Percentiles rank a stretch among this genome's conserved stretches.
Conservation (phyloP, 2,113 vertebrate genomes). For the Vidua chalybeata region DNA sequence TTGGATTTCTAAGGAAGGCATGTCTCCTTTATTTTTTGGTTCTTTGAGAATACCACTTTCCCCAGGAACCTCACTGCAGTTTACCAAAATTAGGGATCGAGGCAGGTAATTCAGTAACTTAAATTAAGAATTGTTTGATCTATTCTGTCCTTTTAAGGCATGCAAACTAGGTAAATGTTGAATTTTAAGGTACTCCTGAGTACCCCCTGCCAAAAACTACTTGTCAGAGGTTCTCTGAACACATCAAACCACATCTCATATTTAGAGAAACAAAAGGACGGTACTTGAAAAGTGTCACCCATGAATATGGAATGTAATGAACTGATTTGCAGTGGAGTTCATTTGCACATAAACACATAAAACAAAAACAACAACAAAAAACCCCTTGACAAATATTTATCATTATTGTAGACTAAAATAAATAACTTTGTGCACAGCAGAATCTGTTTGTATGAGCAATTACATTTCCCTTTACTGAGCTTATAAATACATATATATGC, state of each 20-base stretch:
- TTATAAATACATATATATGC: not conserved
- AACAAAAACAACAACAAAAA: not conserved
- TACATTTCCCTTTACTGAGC: conserved; percentile 20
- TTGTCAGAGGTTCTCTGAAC: not conserved
- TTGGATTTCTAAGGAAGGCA: not conserved
- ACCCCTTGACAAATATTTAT: not conserved
- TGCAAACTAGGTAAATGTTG: not conserved
- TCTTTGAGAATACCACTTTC: not conserved
- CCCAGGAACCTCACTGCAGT: not conserved
- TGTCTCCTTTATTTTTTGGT: not conserved
- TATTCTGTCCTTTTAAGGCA: not conserved
- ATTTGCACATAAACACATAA: not conserved
- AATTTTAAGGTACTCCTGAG: not conserved
- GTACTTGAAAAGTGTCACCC: not conserved
- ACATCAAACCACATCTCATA: not conserved
- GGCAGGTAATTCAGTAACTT: not conserved
- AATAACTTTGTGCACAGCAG: not conserved
- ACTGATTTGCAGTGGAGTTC: not conserved
- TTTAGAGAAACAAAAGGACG: not conserved
- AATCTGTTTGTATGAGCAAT: not conserved
- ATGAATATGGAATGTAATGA: not conserved
- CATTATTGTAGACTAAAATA: not conserved
- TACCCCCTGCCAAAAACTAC: not conserved
- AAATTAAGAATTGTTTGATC: not conserved
- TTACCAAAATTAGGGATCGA: not conserved